phyloP scores from a whole-genome alignment of 2,113 vertebrate species.

The Rhabdomys dilectus region DNA sequence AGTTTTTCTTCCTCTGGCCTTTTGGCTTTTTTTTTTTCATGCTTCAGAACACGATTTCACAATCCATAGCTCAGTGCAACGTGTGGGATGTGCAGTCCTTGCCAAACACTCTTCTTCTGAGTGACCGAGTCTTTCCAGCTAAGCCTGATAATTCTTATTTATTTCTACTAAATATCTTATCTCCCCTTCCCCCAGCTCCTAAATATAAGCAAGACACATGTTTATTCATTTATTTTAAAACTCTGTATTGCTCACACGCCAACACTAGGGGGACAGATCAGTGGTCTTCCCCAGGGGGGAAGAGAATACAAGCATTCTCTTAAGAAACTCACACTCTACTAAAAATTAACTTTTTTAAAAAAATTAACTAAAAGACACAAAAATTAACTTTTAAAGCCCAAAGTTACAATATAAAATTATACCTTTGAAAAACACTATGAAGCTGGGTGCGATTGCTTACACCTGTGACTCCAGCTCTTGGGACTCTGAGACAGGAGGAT shows the following conservation, averaged over 20 bases:
- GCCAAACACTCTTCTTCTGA: background rate
- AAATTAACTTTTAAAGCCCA: background rate
- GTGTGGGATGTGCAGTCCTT: background rate
- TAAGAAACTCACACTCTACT: background rate
- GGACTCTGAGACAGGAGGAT: background rate
- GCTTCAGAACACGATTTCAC: constrained; percentile 19
- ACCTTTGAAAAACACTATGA: background rate
- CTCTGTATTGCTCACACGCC: background rate
- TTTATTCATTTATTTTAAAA: background rate
- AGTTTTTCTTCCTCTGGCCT: background rate
- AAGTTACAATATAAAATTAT: background rate
- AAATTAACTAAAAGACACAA: background rate
- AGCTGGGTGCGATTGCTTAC: background rate
- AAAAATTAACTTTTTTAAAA: background rate
- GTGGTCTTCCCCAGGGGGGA: background rate
- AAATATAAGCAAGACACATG: background rate
- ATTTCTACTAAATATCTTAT: background rate
- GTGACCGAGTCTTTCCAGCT: background rate
- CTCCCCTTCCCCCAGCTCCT: background rate
- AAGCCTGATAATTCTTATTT: background rate
- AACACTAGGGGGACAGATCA: background rate
- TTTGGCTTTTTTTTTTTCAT: background rate
- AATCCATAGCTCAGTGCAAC: background rate
- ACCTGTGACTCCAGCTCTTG: background rate
- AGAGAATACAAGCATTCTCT: background rate